phyloP scores from a whole-genome alignment of 2,888 invertebrate species.

The Pseudococcus jackbeardsleyi region DNA sequence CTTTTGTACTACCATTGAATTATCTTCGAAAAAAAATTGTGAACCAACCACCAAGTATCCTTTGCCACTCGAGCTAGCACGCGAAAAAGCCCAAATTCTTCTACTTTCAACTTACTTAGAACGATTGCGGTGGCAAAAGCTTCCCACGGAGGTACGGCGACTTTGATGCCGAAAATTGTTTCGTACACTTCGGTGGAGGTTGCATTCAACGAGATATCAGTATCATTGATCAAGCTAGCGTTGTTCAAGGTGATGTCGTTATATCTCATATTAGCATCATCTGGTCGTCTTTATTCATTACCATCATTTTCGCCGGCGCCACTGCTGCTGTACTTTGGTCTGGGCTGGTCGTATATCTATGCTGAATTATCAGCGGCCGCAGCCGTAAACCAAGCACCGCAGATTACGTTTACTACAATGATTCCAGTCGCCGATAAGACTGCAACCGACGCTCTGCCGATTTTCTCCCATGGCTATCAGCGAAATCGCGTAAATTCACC shows the following conservation, averaged over 20 bases:
- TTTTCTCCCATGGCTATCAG: conserved; percentile 2
- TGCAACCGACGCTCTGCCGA: neutral
- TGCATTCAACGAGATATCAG: neutral
- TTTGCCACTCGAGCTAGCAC: no score
- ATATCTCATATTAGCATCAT: conserved; percentile 55
- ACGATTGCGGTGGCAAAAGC: conserved; percentile 37
- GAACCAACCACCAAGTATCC: no score
- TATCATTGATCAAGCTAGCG: conserved; percentile 36
- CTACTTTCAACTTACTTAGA: conserved; percentile 26
- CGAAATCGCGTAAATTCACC: conserved; percentile 22
- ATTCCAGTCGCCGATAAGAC: neutral
- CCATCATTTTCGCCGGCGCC: conserved; percentile 10
- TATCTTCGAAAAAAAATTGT: no score
- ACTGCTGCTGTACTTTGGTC: neutral
- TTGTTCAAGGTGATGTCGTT: neutral
- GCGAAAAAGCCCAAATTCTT: no score
- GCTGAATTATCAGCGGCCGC: neutral
- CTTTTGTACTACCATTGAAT: no score
- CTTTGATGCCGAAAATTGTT: conserved; percentile 37
- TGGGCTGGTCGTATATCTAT: no score
- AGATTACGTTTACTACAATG: conserved; percentile 15
- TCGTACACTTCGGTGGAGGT: neutral
- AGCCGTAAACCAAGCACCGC: neutral
- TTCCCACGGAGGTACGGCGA: conserved; percentile 60
- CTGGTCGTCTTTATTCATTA: conserved; percentile 23